Evolutionary conservation across 2,797 vertebrate genomes (phyloP), one percentile per base, ranked within the genome.

Genomic region (Aldrovandia affinis): DNA sequence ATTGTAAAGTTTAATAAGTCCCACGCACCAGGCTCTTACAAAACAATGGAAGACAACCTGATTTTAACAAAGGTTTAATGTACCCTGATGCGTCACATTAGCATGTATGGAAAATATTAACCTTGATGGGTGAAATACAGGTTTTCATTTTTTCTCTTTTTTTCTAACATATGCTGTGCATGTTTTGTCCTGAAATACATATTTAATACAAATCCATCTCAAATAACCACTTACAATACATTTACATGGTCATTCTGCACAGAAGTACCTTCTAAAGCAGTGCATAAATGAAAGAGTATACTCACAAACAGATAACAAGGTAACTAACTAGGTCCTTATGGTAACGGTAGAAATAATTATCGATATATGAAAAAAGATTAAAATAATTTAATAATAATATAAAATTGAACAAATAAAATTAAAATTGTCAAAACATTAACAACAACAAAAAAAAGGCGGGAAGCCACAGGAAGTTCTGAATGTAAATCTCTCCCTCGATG

Each of bases 81-180:
- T 78, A 42, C 33, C 7, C 83, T 84, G 8, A 42, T 33, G 4
- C 22, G 7, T 6, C 10, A 84, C 87, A 86, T 88, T 86, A 83
- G 84, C 88, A 39, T 36, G 50, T n/a, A 5, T 70, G 15, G 42
- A 30, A 20, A 73, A 44, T 18, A 68, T 70, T 28, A 25, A 25
- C 44, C 5, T 79, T n/a, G 8, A 79, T 1, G 36, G 2, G 2
- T 78, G 10, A 42, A 22, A 90, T 89, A 47, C 36, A 63, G 12
- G 8, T 6, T 33, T 18, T 6, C 22, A 54, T 42, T 15, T 8
- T 15, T 47, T 30, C 25, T 10, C 6, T 52, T 50, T 77, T 73
- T 33, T 75, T 47, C 20, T 44, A 36, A 42, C 33, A 36, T 68
- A 33, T 12, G 30, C 39, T 42, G 15, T 73, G 68, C 36, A 39